Conservation (phyloP, 2,888 invertebrate species). For the Nemapogon koenigi region DNA sequence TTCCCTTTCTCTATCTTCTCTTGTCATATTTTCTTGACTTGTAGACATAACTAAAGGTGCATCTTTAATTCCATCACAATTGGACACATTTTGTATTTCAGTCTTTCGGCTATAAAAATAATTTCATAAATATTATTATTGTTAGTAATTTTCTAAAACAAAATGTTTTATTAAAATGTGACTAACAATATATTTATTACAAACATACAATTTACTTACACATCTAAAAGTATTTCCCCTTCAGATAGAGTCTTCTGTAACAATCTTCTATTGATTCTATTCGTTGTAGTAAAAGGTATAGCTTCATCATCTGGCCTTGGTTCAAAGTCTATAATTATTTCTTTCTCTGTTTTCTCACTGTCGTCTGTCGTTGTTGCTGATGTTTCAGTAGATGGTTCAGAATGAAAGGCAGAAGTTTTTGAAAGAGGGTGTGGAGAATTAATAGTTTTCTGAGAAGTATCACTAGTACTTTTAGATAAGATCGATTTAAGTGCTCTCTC, state of each 20-base stretch:
- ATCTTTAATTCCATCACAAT: conserved; percentile 52
- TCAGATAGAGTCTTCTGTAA: conserved; percentile 82
- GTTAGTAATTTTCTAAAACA: no score
- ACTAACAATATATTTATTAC: background rate
- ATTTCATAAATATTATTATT: background rate
- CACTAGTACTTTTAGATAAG: conserved; percentile 51
- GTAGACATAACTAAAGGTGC: conserved; percentile 61
- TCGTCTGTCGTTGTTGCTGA: conserved; percentile 58
- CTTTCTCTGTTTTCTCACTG: conserved; percentile 72
- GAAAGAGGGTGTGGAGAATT: conserved; percentile 48
- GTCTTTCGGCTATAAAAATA: conserved; percentile 44
- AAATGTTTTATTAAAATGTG: no score
- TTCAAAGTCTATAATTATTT: conserved; percentile 88
- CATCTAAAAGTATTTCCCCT: conserved; percentile 75
- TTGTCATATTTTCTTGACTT: conserved; percentile 69
- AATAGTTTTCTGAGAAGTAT: conserved; percentile 47
- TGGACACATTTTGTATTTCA: conserved; percentile 44
- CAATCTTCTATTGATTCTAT: conserved; percentile 50
- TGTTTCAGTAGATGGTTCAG: conserved; percentile 60
- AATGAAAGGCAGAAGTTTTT: conserved; percentile 58
- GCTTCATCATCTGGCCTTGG: conserved; percentile 73
- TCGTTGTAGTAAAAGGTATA: conserved; percentile 65
- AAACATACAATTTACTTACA: conserved; percentile 32
- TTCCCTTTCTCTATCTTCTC: conserved; percentile 51
- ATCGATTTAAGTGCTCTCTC: conserved; percentile 47